phyloP scores from a whole-genome alignment of 2,113 vertebrate species.

The Plecturocebus donacophilus region DNA sequence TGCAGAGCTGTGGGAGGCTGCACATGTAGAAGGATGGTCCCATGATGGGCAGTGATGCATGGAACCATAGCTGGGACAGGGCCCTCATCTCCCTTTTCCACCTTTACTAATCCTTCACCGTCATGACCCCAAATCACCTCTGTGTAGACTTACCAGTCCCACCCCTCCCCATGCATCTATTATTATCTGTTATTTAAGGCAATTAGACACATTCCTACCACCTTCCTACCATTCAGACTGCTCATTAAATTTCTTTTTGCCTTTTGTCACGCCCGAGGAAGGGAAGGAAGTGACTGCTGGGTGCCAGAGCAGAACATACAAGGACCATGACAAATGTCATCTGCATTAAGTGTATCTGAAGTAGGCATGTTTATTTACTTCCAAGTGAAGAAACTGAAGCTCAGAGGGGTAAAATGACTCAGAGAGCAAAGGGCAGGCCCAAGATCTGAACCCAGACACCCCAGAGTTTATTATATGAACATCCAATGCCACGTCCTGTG shows the following conservation, averaged over 20 bases:
- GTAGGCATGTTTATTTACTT: not conserved
- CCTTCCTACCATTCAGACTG: not conserved
- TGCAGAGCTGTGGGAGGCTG: not conserved
- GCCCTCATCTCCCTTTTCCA: not conserved
- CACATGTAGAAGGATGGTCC: rapidly evolving
- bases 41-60: not conserved
- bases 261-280: not conserved
- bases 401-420: not conserved
- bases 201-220: not conserved
- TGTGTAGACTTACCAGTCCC: not conserved
- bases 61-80: rapidly evolving
- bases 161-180: not conserved
- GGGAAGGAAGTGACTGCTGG: not conserved
- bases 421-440: not conserved
- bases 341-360: not conserved
- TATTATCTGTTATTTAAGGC: not conserved
- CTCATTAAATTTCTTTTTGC: not conserved
- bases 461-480: not conserved
- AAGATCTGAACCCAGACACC: not conserved
- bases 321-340: not conserved
- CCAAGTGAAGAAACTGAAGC: not conserved
- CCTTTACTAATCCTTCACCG: not conserved
- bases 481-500: not conserved
- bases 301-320: not conserved
- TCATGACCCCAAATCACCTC: not conserved